Conservation (phyloP, 2,797 vertebrate genomes). For the Centroberyx gerrardi region DNA sequence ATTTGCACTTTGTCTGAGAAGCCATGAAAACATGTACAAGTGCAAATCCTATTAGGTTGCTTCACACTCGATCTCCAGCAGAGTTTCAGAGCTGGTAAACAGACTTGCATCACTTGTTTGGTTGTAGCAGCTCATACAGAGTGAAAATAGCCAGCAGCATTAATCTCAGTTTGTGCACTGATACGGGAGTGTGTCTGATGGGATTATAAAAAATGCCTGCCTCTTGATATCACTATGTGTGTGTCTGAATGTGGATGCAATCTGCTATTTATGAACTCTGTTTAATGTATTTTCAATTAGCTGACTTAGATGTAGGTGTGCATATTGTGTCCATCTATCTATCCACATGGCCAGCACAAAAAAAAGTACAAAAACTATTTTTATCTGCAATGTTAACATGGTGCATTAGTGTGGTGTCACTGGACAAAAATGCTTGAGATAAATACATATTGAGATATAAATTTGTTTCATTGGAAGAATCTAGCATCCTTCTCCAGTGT, state of each 20-base stretch:
- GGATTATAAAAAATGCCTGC: slow-evolving; percentile 32
- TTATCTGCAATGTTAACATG: background rate
- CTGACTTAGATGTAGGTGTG: slow-evolving; percentile 7
- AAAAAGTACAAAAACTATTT: background rate
- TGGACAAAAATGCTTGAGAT: no score
- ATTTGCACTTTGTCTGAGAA: slow-evolving; percentile 38
- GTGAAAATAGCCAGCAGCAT: slow-evolving; percentile 55
- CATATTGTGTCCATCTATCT: slow-evolving; percentile 3
- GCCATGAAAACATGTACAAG: slow-evolving; percentile 45
- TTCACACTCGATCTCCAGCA: slow-evolving; percentile 45
- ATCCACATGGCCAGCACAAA: background rate
- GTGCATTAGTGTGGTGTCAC: no score
- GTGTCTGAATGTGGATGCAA: slow-evolving; percentile 23
- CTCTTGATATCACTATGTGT: slow-evolving; percentile 12
- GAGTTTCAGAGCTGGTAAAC: slow-evolving; percentile 60
- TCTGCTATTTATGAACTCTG: slow-evolving; percentile 7
- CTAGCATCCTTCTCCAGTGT: no score
- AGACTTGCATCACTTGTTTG: slow-evolving; percentile 69
- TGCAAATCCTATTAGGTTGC: slow-evolving; percentile 55
- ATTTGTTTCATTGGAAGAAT: no score
- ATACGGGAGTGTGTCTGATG: slow-evolving; percentile 40
- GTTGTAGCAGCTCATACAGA: slow-evolving; percentile 27
- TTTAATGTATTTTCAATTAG: slow-evolving; percentile 12
- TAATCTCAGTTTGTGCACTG: slow-evolving; percentile 36
- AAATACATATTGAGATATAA: no score